Percentiles rank a stretch among this genome's conserved stretches.
Evolutionary conservation across 2,888 invertebrate genomes (phyloP).

Genomic region (Drosophila meridiana): DNA sequence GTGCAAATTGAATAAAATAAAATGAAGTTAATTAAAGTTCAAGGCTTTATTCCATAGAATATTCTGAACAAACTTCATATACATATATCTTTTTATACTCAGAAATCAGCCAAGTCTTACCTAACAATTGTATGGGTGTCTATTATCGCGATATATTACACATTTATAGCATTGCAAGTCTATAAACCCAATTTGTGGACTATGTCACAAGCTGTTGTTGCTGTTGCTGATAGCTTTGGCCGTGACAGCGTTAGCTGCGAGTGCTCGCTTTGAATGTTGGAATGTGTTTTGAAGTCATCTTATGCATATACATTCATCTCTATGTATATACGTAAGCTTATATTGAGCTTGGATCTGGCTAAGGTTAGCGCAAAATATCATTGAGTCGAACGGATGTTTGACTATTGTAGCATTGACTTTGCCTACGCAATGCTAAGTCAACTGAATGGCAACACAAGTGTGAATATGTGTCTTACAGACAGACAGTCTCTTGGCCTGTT

Average conservation of each 20-base stretch:
- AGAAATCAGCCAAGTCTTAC: not conserved
- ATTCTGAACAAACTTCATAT: not conserved
- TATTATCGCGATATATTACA: not conserved
- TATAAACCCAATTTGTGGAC: not conserved
- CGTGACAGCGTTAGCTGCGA: slow-evolving; percentile 9
- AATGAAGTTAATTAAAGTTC: not conserved
- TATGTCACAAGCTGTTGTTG: not conserved
- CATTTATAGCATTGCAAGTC: not conserved
- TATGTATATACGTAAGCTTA: not conserved
- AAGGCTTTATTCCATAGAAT: not conserved
- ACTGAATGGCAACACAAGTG: slow-evolving; percentile 24
- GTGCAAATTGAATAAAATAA: not conserved
- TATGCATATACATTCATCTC: not conserved
- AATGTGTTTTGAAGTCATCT: slow-evolving; percentile 3
- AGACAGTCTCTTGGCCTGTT: slow-evolving; percentile 34
- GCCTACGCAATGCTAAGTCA: slow-evolving; percentile 47
- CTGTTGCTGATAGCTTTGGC: slow-evolving; percentile 9
- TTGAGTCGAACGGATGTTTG: slow-evolving; percentile 40
- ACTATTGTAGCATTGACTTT: slow-evolving; percentile 39
- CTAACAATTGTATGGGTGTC: not conserved
- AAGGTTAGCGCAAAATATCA: slow-evolving; percentile 23
- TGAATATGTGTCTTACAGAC: slow-evolving; percentile 23
- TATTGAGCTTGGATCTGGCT: slow-evolving; percentile 3
- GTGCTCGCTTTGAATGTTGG: slow-evolving; percentile 5
- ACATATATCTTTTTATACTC: not conserved